A percentile compares a stretch with the other conserved stretches of the same genome.
These are phyloP conservation scores for Lamprologus lemairii DNA, from an alignment of 2,113 vertebrate species.

Conservation along the genomic window DNA sequence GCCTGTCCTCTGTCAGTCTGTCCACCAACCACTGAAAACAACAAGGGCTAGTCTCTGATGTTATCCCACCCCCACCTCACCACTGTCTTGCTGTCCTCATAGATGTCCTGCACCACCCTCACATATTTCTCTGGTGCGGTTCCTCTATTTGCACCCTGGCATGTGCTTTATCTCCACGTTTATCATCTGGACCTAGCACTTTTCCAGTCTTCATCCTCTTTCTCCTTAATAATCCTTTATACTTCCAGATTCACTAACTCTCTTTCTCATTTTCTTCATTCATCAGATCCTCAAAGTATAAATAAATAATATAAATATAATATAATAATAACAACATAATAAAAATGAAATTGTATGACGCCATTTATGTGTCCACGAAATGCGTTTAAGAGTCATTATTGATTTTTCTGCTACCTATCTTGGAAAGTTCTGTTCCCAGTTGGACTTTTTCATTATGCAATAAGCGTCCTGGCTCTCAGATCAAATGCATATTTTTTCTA, in stretches of 20 bases:
- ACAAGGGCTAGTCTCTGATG: background rate
- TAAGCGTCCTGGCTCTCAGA: background rate
- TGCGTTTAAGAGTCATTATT: background rate
- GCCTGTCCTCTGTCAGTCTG: background rate
- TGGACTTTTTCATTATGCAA: background rate
- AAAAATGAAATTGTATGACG: background rate
- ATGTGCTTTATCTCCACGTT: background rate
- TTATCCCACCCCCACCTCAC: background rate
- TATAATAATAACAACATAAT: background rate
- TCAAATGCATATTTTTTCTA: background rate
- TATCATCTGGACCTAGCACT: background rate
- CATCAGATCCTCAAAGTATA: background rate
- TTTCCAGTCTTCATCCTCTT: background rate
- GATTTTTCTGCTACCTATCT: background rate
- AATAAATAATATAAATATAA: background rate
- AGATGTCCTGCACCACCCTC: background rate
- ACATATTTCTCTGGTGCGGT: background rate
- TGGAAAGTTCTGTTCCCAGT: background rate
- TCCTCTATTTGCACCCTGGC: background rate
- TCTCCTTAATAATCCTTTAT: background rate
- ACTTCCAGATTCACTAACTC: background rate
- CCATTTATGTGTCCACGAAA: background rate
- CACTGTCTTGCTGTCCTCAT: background rate
- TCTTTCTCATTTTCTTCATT: background rate
- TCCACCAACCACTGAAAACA: background rate